A percentile compares a stretch with the other conserved stretches of the same genome.
Evolutionary conservation across 2,888 invertebrate genomes (phyloP).

Genomic region (Macropis europaea): DNA sequence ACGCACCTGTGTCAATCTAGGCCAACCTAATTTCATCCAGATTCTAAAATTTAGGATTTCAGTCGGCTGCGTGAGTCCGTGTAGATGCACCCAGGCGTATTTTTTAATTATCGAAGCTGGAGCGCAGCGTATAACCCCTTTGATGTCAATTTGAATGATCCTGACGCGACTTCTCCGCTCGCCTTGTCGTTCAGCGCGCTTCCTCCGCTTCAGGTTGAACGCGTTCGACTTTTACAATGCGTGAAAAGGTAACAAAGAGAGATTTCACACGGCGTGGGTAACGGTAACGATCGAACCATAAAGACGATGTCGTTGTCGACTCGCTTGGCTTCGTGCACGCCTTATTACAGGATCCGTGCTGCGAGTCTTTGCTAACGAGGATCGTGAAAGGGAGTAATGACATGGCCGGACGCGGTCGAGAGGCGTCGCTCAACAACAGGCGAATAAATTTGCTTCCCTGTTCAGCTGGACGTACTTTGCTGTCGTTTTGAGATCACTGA

Average conservation of each 20-base stretch:
- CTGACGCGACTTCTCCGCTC: neutral
- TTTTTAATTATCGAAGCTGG: no score
- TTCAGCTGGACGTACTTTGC: conserved; percentile 62
- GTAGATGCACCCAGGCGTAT: no score
- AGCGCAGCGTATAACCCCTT: no score
- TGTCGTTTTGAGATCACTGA: conserved; percentile 34
- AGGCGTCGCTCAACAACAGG: conserved; percentile 62
- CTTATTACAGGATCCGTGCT: conserved; percentile 61
- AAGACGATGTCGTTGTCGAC: conserved; percentile 46
- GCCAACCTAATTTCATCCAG: no score
- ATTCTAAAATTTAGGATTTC: no score
- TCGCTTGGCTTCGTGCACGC: conserved; percentile 47
- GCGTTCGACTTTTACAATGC: conserved; percentile 4
- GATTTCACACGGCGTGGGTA: conserved; percentile 28
- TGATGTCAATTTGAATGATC: no score
- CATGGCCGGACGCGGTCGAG: conserved; percentile 73
- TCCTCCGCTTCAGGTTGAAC: neutral
- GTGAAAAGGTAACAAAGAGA: conserved; percentile 35
- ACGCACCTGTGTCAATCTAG: no score
- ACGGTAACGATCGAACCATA: conserved; percentile 51
- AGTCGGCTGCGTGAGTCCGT: no score
- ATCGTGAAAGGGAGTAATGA: conserved; percentile 76
- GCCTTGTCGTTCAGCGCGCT: neutral
- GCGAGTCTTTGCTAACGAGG: conserved; percentile 70
- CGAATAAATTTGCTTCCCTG: conserved; percentile 75